Conservation (phyloP, 1,140 invertebrate genomes). For the Caenorhabditis latens region DNA sequence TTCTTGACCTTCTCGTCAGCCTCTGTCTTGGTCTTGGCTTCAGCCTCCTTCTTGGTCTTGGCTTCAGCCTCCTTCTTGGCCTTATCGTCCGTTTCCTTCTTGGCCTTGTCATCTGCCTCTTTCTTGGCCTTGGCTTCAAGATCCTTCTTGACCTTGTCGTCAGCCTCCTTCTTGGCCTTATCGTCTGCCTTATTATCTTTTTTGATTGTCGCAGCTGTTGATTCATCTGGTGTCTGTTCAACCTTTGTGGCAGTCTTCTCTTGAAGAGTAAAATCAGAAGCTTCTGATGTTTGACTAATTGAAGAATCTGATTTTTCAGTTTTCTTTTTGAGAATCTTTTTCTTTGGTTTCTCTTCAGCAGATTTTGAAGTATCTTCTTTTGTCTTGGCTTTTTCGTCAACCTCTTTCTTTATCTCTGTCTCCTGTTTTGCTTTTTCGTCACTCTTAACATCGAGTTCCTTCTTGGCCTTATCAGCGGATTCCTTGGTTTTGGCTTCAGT, state of each 20-base stretch:
- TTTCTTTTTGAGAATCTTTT: conserved; percentile 22
- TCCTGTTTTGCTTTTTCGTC: background rate
- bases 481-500: conserved; percentile 41
- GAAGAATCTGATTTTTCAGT: conserved; percentile 29
- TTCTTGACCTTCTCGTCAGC: background rate
- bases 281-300: background rate
- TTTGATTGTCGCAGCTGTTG: conserved; percentile 24
- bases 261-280: background rate
- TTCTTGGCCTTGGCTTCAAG: conserved; percentile 33
- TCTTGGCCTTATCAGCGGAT: conserved; percentile 36
- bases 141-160: background rate
- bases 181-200: background rate
- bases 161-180: conserved; percentile 54
- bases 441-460: background rate
- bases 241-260: background rate
- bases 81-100: conserved; percentile 2
- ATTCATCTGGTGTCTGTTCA: background rate
- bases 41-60: conserved; percentile 32
- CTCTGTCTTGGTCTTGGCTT: conserved; percentile 10
- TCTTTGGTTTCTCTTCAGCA: conserved; percentile 50
- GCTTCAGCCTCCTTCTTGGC: conserved; percentile 3
- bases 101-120: background rate
- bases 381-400: background rate
- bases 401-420: background rate
- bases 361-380: background rate